phyloP scores from a whole-genome alignment of 2,888 invertebrate genomes.

The Drosophila koepferae region DNA sequence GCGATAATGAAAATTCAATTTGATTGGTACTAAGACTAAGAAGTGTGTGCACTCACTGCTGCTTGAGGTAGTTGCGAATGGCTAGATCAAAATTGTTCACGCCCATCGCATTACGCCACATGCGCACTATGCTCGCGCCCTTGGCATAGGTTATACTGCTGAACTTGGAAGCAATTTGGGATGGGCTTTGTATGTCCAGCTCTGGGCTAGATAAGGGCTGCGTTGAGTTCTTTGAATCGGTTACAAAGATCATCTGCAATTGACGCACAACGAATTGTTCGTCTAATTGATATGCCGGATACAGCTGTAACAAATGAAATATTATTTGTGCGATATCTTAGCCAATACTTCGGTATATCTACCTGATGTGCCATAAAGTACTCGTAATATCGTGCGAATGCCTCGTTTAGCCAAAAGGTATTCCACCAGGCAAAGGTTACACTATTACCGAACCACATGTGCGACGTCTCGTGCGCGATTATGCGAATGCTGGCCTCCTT shows the following conservation, averaged over 20 bases:
- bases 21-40: too few species aligned
- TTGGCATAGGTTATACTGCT: constrained; percentile 88
- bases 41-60: constrained; percentile 81
- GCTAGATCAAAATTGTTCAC: constrained; percentile 86
- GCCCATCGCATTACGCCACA: constrained; percentile 88
- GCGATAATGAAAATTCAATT: neutral
- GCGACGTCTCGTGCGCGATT: constrained; percentile 85
- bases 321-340: neutral
- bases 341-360: neutral
- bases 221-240: constrained; percentile 87
- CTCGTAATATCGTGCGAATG: constrained; percentile 90
- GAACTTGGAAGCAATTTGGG: constrained; percentile 87
- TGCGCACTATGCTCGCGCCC: constrained; percentile 88
- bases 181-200: constrained; percentile 86
- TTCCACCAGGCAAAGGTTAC: constrained; percentile 86
- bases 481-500: constrained; percentile 86
- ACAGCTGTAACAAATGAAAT: constrained; percentile 87
- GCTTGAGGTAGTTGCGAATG: constrained; percentile 86
- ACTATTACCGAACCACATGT: constrained; percentile 89
- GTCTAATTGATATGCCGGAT: constrained; percentile 88
- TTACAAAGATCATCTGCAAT: constrained; percentile 87
- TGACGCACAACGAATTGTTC: constrained; percentile 90
- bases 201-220: constrained; percentile 87
- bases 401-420: constrained; percentile 88
- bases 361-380: constrained; percentile 86